A percentile compares a stretch with the other conserved stretches of the same genome.
Evolutionary conservation across 30 jellyfish, hydroid and myxozoan species (phyloP).

Genomic region (Cassiopea xamachana): DNA sequence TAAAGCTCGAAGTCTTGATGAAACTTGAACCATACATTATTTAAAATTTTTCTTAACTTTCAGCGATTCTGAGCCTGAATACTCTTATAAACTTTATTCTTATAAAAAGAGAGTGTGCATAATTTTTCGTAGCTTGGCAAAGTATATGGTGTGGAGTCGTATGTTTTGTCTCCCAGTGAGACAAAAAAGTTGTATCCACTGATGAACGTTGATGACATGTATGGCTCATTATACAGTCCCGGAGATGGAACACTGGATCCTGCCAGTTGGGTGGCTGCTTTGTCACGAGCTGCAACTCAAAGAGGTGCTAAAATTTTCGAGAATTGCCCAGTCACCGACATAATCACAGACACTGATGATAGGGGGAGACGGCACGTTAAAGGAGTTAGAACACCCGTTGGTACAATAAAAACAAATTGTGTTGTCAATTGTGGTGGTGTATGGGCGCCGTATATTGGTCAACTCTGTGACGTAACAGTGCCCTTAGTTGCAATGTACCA

Average conservation of each 20-base stretch:
- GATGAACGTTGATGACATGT: constrained; percentile 89
- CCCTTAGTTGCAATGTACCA: constrained; percentile 96
- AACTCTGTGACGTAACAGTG: constrained; percentile 83
- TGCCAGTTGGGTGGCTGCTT: constrained; percentile 93
- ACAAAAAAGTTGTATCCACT: constrained; percentile 85
- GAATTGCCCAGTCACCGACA: constrained; percentile 86
- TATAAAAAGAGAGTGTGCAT: too few relatives aligned
- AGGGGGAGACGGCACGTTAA: constrained; percentile 73
- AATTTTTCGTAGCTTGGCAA: constrained; percentile 81
- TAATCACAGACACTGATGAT: constrained; percentile 69
- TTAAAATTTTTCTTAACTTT: too few relatives aligned
- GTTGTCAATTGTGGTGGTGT: constrained; percentile 95
- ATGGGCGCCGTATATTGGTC: constrained; percentile 93
- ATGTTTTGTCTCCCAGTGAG: constrained; percentile 87
- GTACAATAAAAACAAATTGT: constrained; percentile 84
- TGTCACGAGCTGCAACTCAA: constrained; percentile 90
- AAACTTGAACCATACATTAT: too few relatives aligned
- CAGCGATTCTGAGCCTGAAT: too few relatives aligned
- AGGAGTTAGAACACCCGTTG: constrained; percentile 80
- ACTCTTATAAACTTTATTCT: too few relatives aligned
- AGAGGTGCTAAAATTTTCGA: constrained; percentile 93
- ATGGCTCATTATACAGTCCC: constrained; percentile 94
- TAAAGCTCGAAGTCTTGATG: too few relatives aligned
- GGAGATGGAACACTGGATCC: constrained; percentile 99
- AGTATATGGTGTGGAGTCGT: constrained; percentile 91